A percentile compares a stretch with the other conserved stretches of the same genome.
phyloP scores from a whole-genome alignment of 2,888 invertebrate species.

The Cancer borealis region DNA sequence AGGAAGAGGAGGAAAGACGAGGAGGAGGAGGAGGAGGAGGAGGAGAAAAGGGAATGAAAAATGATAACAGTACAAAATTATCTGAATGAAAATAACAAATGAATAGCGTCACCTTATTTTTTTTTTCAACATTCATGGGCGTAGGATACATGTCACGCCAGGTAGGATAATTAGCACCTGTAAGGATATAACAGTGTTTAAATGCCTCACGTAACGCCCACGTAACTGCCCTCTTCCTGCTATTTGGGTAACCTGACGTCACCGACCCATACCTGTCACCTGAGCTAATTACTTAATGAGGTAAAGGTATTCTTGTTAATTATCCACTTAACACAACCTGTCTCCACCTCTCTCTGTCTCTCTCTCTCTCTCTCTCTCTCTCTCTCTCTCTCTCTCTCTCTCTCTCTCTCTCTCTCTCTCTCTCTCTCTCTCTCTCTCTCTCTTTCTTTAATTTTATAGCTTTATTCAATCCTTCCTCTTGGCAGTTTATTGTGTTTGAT shows the following conservation, averaged over 20 bases:
- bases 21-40: background rate
- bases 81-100: background rate
- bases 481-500: too few relatives aligned
- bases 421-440: too few relatives aligned
- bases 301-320: background rate
- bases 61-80: background rate
- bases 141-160: background rate
- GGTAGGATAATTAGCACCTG: background rate
- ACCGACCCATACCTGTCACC: background rate
- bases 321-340: background rate
- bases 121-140: too few relatives aligned
- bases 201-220: conserved; percentile 4
- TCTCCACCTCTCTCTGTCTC: background rate
- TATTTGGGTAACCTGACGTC: background rate
- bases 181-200: conserved; percentile 8
- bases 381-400: too few relatives aligned
- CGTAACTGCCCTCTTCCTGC: conserved; percentile 15
- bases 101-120: too few relatives aligned
- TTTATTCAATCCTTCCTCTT: too few relatives aligned
- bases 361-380: conserved; percentile 10
- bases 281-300: conserved; percentile 26
- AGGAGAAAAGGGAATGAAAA: background rate
- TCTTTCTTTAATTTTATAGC: too few relatives aligned
- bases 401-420: too few relatives aligned
- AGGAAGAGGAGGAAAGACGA: background rate